Percentiles rank a stretch among this genome's conserved stretches.
Evolutionary conservation across 2,888 invertebrate species (phyloP).

Genomic region (Carabus problematicus): DNA sequence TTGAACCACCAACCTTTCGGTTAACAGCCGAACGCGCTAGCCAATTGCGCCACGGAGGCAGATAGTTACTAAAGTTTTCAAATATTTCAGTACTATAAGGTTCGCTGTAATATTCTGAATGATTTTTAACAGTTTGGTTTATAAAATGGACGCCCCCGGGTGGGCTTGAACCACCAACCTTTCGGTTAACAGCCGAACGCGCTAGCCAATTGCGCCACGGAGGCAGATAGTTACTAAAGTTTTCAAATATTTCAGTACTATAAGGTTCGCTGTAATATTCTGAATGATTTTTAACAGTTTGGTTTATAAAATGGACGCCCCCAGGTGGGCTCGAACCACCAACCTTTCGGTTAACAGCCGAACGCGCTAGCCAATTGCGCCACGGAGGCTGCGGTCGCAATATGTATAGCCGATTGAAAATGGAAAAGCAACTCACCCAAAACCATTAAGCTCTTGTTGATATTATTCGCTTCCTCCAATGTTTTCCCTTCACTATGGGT

Average conservation of each 20-base stretch:
- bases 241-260: not conserved
- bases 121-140: not conserved
- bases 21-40: slow-evolving; percentile 99
- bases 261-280: not conserved
- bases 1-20: slow-evolving; percentile 73
- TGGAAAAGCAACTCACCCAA: slow-evolving; percentile 67
- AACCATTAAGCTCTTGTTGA: slow-evolving; percentile 94
- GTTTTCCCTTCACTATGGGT: slow-evolving; percentile 88
- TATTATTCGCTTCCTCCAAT: slow-evolving; percentile 93
- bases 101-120: not conserved
- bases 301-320: slow-evolving; percentile 64
- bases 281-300: not conserved
- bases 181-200: slow-evolving; percentile 99
- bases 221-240: slow-evolving; percentile 57
- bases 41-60: slow-evolving; percentile 93
- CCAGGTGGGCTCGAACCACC: slow-evolving; percentile 98
- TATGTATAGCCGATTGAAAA: not conserved
- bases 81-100: not conserved
- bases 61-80: not conserved
- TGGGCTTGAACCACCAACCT: slow-evolving; percentile 98
- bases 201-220: slow-evolving; percentile 97
- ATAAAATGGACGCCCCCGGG: slow-evolving; percentile 76
- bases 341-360: slow-evolving; percentile 99
- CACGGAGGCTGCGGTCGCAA: not conserved
- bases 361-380: slow-evolving; percentile 74